phyloP scores from a whole-genome alignment of 2,113 vertebrate genomes.

The Tangachromis dhanisi region DNA sequence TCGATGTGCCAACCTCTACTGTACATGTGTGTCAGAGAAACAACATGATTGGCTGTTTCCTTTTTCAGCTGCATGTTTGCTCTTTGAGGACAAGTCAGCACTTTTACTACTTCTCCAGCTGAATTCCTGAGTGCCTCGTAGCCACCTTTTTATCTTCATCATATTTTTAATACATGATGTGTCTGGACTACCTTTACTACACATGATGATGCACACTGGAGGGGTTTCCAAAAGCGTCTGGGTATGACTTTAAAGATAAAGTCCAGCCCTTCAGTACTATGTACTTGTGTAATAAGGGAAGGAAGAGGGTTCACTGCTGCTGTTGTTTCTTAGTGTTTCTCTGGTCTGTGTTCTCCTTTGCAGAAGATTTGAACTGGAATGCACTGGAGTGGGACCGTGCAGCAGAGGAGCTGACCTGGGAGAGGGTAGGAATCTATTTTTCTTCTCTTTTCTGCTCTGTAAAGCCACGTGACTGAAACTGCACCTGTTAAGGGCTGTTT shows the following conservation, averaged over 20 bases:
- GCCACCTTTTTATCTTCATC: not conserved
- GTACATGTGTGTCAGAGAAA: not conserved
- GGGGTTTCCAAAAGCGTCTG: not conserved
- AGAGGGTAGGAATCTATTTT: conserved; percentile 76
- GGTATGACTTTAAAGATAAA: not conserved
- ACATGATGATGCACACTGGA: not conserved
- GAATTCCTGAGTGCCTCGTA: not conserved
- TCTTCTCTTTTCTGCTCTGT: not conserved
- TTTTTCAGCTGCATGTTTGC: not conserved
- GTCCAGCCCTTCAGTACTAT: not conserved
- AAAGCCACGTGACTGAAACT: not conserved
- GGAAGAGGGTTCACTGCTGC: not conserved
- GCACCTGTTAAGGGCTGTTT: not conserved
- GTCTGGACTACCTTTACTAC: not conserved
- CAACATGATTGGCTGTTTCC: not conserved
- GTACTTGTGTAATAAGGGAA: not conserved
- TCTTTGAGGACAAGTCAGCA: not conserved
- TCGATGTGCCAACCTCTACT: not conserved
- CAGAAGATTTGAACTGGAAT: conserved; percentile 98
- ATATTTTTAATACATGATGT: not conserved
- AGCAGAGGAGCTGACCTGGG: conserved; percentile 96
- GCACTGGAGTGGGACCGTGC: conserved; percentile 95
- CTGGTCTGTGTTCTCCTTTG: conserved; percentile 3
- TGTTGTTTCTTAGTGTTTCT: not conserved
- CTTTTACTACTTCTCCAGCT: not conserved